Base-by-base conservation (phyloP, 2,888 invertebrate species). In the Bedellia somnulentella region DNA sequence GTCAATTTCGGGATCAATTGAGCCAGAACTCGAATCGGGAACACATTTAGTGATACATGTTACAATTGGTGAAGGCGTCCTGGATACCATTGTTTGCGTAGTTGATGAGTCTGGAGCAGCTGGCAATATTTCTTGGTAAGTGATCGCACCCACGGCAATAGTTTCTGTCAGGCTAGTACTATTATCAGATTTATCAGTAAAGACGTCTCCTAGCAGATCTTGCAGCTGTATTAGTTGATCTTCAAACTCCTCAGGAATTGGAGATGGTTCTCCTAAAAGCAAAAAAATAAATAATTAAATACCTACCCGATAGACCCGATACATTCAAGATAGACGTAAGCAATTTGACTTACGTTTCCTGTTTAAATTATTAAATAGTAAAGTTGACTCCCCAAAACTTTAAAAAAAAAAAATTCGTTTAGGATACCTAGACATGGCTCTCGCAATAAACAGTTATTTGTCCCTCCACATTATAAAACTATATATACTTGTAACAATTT, bases 191-290 rank as follows among this genome's bases (percentile, higher is more conserved):
- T 12, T 15, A 12, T 15, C 25, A 26, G 6, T 10, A 13, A 26
- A 27, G 8, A 26, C 3, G 10, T 26, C 26, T 26, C 26, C 14
- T 14, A 26, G 15, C 26, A 26, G 15, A 16, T 27, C 27, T 27
- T 27, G n/a, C 17, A 27, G 12, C 17, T 27, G 27, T 17, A 27
- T 4, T 9, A 27, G 17, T 11, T 27, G 17, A n/a, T 27, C 27
- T 27, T 27, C 16, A 27, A 27, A 16, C n/a, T 11, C 27, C 5
- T 9, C 27, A 11, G 27, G 27, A 8, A 27, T 8, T 10, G 27
- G 27, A 5, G 27, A 27, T 11, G 8, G 17, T 27, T 27, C 27
- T 27, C 27, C 16, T 27, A 11, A 16, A 17, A 27, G 15, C 15
- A 26, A 13, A 4, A 25, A 26, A 14, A n/a, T n/a, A n/a, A n/a